Conservation (phyloP, 2,113 vertebrate genomes). For the Bufo bufo region DNA sequence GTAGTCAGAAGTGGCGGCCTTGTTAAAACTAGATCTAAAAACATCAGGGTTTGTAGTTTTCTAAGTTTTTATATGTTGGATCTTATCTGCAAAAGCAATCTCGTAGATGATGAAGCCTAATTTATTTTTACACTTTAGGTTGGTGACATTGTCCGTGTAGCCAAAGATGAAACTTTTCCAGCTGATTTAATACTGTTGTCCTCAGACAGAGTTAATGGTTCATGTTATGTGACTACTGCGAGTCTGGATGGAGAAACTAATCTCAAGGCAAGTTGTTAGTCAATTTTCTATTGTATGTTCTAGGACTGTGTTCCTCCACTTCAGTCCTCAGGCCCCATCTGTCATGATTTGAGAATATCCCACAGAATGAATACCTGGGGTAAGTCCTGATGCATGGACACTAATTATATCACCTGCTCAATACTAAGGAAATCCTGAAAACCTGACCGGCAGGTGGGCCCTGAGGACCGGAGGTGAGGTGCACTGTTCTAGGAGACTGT, state of each 20-base stretch:
- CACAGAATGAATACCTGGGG: no score
- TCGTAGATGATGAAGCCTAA: neutral
- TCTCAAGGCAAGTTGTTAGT: conserved; percentile 82
- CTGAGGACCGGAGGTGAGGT: no score
- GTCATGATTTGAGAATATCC: no score
- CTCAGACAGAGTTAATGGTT: conserved; percentile 88
- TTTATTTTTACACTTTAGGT: conserved; percentile 74
- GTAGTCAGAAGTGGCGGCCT: conserved; percentile 97
- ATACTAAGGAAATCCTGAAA: no score
- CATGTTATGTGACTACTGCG: conserved; percentile 94
- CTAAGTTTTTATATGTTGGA: neutral
- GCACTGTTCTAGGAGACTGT: no score
- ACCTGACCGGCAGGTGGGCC: no score
- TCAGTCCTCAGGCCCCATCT: no score
- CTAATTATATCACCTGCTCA: no score
- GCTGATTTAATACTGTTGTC: conserved; percentile 92
- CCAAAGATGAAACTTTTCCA: conserved; percentile 98
- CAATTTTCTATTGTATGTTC: neutral
- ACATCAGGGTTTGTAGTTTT: conserved; percentile 81
- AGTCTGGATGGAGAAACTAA: conserved; percentile 98
- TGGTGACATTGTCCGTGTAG: conserved; percentile 95
- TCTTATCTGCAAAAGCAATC: neutral
- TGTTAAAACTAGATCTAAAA: conserved; percentile 97
- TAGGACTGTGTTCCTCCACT: no score
- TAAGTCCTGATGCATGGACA: no score